Percentiles rank a stretch among this genome's conserved stretches.
Evolutionary conservation across 1,140 invertebrate species (phyloP).

Genomic region (Aphidius gifuensis): DNA sequence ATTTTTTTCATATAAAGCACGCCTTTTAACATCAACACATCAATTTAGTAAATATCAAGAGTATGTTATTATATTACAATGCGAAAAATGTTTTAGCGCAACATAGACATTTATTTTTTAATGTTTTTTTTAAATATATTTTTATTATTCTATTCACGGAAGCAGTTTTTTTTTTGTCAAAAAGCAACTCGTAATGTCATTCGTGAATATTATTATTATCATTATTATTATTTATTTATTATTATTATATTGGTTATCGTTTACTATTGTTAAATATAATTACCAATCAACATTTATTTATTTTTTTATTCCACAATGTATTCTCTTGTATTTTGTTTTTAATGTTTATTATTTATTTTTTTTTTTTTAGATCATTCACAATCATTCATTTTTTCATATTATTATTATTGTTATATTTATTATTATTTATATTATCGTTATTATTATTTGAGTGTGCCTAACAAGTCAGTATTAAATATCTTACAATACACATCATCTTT

Average conservation of each 20-base stretch:
- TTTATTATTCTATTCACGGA: too few species aligned
- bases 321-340: neutral
- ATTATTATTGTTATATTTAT: constrained; percentile 14
- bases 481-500: constrained; percentile 50
- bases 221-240: too few species aligned
- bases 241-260: too few species aligned
- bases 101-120: constrained; percentile 6
- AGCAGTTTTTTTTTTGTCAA: constrained; percentile 2
- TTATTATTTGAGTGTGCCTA: constrained; percentile 41
- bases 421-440: constrained; percentile 34
- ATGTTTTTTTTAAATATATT: constrained; percentile 13
- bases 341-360: neutral
- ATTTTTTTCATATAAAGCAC: constrained; percentile 34
- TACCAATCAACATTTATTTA: constrained; percentile 24
- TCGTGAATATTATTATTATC: neutral
- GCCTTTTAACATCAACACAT: constrained; percentile 48
- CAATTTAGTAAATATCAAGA: constrained; percentile 45
- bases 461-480: constrained; percentile 49
- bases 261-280: too few species aligned
- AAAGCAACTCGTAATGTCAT: constrained; percentile 25
- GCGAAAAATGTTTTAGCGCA: constrained; percentile 36
- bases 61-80: constrained; percentile 47
- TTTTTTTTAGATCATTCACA: constrained; percentile 15
- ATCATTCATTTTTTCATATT: constrained; percentile 21
- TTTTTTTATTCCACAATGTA: neutral